Percentiles rank a stretch among this genome's conserved stretches.
Evolutionary conservation across 92 coral and sea anemone genomes (phyloP).

Genomic region (Blastomussa wellsi): DNA sequence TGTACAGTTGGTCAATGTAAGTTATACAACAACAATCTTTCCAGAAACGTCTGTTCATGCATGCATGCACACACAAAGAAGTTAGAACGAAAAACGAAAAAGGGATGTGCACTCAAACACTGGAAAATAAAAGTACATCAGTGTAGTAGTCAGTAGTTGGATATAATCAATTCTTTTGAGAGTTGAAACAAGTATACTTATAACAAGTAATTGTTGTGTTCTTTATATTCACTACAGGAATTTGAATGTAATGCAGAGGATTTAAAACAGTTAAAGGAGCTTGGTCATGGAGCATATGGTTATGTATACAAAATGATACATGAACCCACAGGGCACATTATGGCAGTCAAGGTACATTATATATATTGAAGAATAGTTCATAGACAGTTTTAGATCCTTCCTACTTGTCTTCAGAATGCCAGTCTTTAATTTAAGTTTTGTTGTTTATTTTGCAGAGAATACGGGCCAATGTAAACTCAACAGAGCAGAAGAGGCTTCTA

Average conservation of each 20-base stretch:
- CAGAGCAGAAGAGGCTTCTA: conserved; percentile 85
- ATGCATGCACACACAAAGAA: no score
- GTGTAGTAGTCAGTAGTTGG: no score
- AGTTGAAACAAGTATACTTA: no score
- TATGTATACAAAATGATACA: conserved; percentile 86
- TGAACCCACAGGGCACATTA: conserved; percentile 74
- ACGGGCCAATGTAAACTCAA: conserved; percentile 82
- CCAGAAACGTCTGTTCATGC: no score
- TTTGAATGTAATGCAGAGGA: conserved; percentile 96
- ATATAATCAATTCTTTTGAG: no score
- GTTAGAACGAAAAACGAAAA: no score
- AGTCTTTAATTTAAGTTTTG: background rate
- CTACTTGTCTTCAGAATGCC: background rate
- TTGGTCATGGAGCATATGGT: conserved; percentile 99
- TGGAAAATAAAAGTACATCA: no score
- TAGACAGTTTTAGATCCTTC: background rate
- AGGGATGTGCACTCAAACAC: no score
- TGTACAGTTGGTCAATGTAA: no score
- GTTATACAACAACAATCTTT: no score
- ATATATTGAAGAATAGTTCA: background rate
- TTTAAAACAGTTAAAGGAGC: conserved; percentile 77
- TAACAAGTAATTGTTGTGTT: background rate
- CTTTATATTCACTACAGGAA: conserved; percentile 52
- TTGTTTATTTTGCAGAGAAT: conserved; percentile 65
- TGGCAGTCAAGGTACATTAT: conserved; percentile 99